Evolutionary conservation across 2,113 vertebrate species (phyloP), one percentile per base, ranked within the genome.

Genomic region (Pelodiscus sinensis): DNA sequence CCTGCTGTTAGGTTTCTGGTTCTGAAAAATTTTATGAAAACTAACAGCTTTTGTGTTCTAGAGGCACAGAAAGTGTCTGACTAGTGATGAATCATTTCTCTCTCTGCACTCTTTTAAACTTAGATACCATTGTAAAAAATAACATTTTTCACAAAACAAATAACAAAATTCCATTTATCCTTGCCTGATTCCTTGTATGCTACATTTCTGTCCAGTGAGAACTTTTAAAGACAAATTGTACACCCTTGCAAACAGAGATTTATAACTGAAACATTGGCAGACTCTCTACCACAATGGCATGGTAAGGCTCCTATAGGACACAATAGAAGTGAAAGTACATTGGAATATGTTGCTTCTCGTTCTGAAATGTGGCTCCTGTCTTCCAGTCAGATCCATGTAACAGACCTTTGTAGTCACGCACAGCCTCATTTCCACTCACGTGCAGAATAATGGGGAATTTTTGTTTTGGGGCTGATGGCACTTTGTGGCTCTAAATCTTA

Each of bases 221-320:
- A 6, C 6, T 84, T 84, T 78, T 78, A n/a, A 50, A 51, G 13
- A n/a, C 2, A 6, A 81, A 38, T 54, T 58, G 14, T 71, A 35
- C 9, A 12, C 51, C 77, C 52, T 19, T 8, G 15, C 55, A 78
- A 86, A 71, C 14, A 24, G 11, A 60, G 50, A 79, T 82, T 9
- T 51, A 84, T 52, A 24, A 27, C 65, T 22, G 35, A 82, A 81
- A 77, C 35, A 24, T 50, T 71, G 19, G 54, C 71, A 75, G 57
- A 29, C 29, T 54, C 55, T 77, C 84, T 54, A 52, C 0, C 0
- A 52, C 60, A 0, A 0, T 54, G 73, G 88, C 82, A 77, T 22
- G 35, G 11, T 50, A 50, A 90, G 22, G 27, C 25, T 82, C 12
- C 55, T 68, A 22, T 44, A 77, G 55, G 68, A 52, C 27, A 85